Evolutionary conservation across 2,888 invertebrate genomes (phyloP), one percentile per base, ranked within the genome.

Genomic region (Creontiades dilutus): DNA sequence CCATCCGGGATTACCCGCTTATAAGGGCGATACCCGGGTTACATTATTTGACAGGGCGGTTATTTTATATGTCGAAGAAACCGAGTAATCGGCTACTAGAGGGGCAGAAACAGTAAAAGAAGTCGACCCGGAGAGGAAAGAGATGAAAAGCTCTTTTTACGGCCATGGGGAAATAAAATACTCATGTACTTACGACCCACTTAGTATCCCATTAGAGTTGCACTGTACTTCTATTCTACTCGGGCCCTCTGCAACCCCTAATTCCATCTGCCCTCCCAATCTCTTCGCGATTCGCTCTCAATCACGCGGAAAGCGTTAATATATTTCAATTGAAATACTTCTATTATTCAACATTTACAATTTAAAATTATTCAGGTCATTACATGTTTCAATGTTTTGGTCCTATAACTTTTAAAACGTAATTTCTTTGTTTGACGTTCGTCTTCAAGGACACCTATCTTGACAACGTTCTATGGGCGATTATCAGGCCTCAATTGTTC

Each of bases 101-200:
- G 61, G n/a, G n/a, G 19, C 16, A 52, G 61, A 19, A 61, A 61
- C 61, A 19, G 61, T 61, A 61, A 61, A 61, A 61, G 61, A 81
- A 19, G 28, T 75, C 80, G 80, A 37, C 37, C 37, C 37, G 7
- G 37, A 37, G 28, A 80, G 37, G 81, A 81, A 81, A 16, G 81
- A 81, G 80, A 80, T 80, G 80, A 80, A 80, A 81, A 81, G 47
- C 46, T 47, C 47, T 47, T 81, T 81, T 81, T 81, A 81, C 81
- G 48, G 81, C 81, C 23, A 48, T 48, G 80, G 47, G 4, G 81
- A 48, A 47, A 81, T 81, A 47, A 47, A 81, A 81, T 81, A 81
- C 81, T 81, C 19, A 47, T 48, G 81, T 81, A 48, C 48, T 81
- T 81, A 81, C 48, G 23, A 19, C 48, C 81, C 46, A 13, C 19